These are phyloP conservation scores for Danionella cerebrum DNA, from an alignment of 2,113 vertebrate species.

Conservation along the genomic window DNA sequence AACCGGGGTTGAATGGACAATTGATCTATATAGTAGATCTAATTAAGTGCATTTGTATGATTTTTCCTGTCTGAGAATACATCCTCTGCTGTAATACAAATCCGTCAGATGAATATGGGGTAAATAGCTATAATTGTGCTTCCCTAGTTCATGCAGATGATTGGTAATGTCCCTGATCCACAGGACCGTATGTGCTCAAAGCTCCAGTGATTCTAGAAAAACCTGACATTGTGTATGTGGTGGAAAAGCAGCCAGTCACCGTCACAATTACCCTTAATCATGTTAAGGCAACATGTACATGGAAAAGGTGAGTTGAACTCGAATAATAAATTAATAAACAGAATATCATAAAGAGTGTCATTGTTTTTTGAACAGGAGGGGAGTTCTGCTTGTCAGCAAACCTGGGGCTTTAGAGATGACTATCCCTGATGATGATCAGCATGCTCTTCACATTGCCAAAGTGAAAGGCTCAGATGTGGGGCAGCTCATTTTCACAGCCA, in stretches of 20 bases:
- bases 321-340: background rate
- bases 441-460: slow-evolving; percentile 70
- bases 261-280: slow-evolving; percentile 84
- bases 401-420: slow-evolving; percentile 69
- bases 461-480: slow-evolving; percentile 68
- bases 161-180: too few relatives aligned
- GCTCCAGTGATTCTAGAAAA: slow-evolving; percentile 80
- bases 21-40: too few relatives aligned
- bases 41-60: too few relatives aligned
- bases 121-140: too few relatives aligned
- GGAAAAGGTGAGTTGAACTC: slow-evolving; percentile 73
- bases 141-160: too few relatives aligned
- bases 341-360: background rate
- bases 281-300: slow-evolving; percentile 78
- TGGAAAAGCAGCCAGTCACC: slow-evolving; percentile 76
- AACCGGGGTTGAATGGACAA: too few relatives aligned
- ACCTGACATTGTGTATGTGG: slow-evolving; percentile 77
- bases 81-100: too few relatives aligned
- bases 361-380: slow-evolving; percentile 56
- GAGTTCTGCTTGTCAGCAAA: slow-evolving; percentile 60
- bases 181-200: slow-evolving; percentile 80
- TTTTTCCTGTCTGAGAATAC: too few relatives aligned
- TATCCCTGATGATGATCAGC: slow-evolving; percentile 85
- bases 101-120: too few relatives aligned
- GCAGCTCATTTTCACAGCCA: slow-evolving; percentile 74